phyloP scores from a whole-genome alignment of 2,113 vertebrate genomes.

The Peucedramus taeniatus region DNA sequence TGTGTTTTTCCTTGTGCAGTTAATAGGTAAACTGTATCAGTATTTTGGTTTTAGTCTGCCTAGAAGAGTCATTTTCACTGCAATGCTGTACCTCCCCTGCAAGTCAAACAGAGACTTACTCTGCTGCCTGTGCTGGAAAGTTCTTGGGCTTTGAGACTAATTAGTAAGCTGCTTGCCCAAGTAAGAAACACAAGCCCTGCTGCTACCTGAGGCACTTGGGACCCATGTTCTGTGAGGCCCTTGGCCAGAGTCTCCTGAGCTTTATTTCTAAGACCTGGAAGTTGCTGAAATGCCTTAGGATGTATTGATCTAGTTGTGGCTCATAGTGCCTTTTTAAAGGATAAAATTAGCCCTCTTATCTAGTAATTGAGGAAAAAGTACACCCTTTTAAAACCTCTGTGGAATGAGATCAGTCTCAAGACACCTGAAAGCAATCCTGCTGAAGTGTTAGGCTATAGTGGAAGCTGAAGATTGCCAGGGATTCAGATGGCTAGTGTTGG shows the following conservation, averaged over 20 bases:
- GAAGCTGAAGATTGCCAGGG: neutral
- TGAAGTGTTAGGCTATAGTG: neutral
- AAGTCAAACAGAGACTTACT: neutral
- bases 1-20: neutral
- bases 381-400: neutral
- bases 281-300: neutral
- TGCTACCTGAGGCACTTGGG: neutral
- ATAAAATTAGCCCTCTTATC: neutral
- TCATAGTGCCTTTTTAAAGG: neutral
- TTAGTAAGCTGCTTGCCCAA: neutral
- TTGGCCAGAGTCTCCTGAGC: neutral
- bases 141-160: neutral
- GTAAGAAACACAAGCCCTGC: neutral
- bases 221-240: neutral
- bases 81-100: neutral
- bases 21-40: neutral
- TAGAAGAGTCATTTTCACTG: constrained; percentile 40
- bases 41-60: neutral
- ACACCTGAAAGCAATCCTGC: neutral
- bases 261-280: neutral
- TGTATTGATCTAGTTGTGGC: neutral
- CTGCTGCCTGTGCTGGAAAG: neutral
- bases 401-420: neutral
- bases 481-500: neutral
- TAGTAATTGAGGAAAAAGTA: neutral